These are phyloP conservation scores for Hyaena hyaena DNA, from an alignment of 2,113 vertebrate genomes.

Conservation along the genomic window DNA sequence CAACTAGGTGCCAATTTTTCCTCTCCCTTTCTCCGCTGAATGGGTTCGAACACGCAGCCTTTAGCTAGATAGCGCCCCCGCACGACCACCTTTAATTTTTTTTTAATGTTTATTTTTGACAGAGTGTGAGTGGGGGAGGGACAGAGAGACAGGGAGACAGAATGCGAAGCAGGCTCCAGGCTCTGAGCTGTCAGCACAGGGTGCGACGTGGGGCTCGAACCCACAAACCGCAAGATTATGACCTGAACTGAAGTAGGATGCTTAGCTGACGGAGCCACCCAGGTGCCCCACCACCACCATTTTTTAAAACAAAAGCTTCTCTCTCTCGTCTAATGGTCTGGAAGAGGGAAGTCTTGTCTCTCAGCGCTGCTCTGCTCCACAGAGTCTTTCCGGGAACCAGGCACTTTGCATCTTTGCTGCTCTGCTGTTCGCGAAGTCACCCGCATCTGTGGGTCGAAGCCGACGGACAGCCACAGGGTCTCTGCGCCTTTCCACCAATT, in stretches of 20 bases:
- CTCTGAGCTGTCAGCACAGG: no score
- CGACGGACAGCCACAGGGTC: fast-evolving
- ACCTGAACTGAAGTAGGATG: no score
- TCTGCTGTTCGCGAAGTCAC: background rate
- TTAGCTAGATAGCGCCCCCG: background rate
- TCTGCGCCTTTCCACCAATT: background rate
- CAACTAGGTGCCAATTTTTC: background rate
- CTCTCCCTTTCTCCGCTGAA: background rate
- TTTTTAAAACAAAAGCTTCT: background rate
- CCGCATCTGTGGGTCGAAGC: background rate
- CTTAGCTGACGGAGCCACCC: no score
- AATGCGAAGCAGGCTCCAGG: no score
- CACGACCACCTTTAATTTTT: fast-evolving
- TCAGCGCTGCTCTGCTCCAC: background rate
- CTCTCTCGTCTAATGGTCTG: background rate
- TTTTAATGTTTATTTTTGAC: no score
- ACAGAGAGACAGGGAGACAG: no score
- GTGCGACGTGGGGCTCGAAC: no score
- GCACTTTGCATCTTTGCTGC: fast-evolving
- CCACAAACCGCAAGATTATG: no score
- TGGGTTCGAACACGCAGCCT: background rate
- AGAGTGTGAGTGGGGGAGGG: no score
- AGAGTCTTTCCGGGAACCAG: background rate
- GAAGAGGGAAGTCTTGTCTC: background rate
- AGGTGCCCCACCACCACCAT: background rate